A percentile compares a stretch with the other conserved stretches of the same genome.
phyloP scores from a whole-genome alignment of 2,113 vertebrate genomes.

The Strix uralensis region DNA sequence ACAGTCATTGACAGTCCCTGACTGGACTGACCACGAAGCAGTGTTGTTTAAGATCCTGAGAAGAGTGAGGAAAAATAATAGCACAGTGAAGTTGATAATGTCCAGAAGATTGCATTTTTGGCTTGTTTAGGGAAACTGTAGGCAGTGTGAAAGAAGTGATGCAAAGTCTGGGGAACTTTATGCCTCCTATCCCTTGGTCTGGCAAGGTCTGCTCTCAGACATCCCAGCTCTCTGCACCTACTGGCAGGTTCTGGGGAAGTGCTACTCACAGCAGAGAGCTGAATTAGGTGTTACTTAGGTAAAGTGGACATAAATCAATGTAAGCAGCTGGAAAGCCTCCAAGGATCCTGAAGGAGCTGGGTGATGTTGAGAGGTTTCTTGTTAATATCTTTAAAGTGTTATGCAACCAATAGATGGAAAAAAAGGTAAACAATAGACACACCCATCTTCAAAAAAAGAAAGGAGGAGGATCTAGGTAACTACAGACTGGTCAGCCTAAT shows the following conservation, averaged over 20 bases:
- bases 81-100: neutral
- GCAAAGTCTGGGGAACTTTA: neutral
- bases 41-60: neutral
- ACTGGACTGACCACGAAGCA: neutral
- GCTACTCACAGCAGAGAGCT: neutral
- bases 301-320: neutral
- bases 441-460: neutral
- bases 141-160: neutral
- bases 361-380: neutral
- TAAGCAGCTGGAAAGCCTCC: neutral
- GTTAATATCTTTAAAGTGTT: neutral
- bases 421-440: neutral
- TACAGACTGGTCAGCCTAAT: neutral
- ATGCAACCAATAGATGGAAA: neutral
- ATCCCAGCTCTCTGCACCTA: neutral
- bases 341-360: neutral
- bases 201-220: neutral
- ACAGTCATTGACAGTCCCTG: neutral
- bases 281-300: neutral
- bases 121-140: neutral
- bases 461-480: neutral
- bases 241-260: neutral
- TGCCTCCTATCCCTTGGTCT: neutral
- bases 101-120: neutral
- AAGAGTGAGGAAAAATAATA: neutral